Base-by-base conservation (phyloP, 2,113 vertebrate species). In the Lipotes vexillifer region DNA sequence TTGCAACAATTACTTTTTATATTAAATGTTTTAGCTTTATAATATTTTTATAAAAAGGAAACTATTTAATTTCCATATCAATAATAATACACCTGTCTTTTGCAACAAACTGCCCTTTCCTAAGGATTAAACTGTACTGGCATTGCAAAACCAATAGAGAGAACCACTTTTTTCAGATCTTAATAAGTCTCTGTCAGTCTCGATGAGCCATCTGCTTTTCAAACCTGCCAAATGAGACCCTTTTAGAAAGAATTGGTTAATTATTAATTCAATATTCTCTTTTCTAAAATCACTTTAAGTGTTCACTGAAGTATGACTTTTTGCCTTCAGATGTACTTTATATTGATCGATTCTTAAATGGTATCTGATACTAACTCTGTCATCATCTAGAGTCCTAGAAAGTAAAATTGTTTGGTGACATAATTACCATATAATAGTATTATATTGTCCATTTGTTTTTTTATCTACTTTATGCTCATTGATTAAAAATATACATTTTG, bases 201-300 rank as follows among this genome's bases (percentile, higher is more conserved):
- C 0, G 0, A 71, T 85, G 59, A 91, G 49, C 69, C 96, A 97
- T 97, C 94, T 97, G 94, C 41, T 94, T 90, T 96, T 88, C 29
- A 36, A 94, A 91, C 6, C 71, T 94, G 93, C 71, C 95, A 96
- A 93, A 93, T 85, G 65, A 92, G 20, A 7, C 5, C 18, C 9
- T 94, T 90, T 96, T 69, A 90, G 46, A 94, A 83, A 97, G 12
- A 88, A 87, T 29, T 52, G 27, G 8, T 75, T 92, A 96, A 94
- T 95, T 94, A 90, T 96, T 96, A 93, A 96, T 97, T 96, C 46
- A 94, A 61, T 84, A 90, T 95, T 94, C 49, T 84, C 25, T 84
- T 69, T 96, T 41, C 25, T 74, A 65, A 85, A 89, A 87, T 3
- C 36, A 52, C 11, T 89, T 72, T 55, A 78, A 49, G 6, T 38